Conservation (phyloP, 2,113 vertebrate species). For the Vireo altiloquus region DNA sequence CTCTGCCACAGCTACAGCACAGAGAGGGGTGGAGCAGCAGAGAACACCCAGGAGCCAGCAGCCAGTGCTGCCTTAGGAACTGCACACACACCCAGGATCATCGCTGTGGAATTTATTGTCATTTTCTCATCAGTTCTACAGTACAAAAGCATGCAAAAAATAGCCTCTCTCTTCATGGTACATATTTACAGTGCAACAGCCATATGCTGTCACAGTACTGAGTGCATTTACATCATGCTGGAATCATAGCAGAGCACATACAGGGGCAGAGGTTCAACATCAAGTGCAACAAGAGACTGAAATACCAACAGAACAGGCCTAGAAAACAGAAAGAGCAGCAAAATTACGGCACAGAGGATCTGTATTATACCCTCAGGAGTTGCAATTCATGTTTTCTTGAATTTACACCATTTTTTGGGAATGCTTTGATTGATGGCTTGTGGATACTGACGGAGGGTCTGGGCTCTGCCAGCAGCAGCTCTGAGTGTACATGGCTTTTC, state of each 20-base stretch:
- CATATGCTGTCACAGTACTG: background rate
- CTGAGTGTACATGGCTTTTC: background rate
- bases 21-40: background rate
- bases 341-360: background rate
- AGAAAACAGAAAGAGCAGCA: background rate
- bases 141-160: conserved; percentile 74
- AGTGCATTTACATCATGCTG: conserved; percentile 55
- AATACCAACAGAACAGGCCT: conserved; percentile 1
- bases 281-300: background rate
- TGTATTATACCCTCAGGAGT: background rate
- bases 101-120: conserved; percentile 47
- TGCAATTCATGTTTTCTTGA: background rate
- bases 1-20: background rate
- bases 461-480: background rate
- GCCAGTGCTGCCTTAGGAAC: background rate
- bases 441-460: background rate
- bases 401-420: background rate
- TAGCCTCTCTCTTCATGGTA: conserved; percentile 70
- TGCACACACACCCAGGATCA: background rate
- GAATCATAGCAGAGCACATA: background rate
- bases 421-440: background rate
- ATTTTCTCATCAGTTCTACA: conserved; percentile 33
- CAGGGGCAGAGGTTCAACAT: background rate
- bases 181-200: conserved; percentile 68
- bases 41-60: background rate